A percentile compares a stretch with the other conserved stretches of the same genome.
Evolutionary conservation across 2,888 invertebrate species (phyloP).

Genomic region (Agrotis puta): DNA sequence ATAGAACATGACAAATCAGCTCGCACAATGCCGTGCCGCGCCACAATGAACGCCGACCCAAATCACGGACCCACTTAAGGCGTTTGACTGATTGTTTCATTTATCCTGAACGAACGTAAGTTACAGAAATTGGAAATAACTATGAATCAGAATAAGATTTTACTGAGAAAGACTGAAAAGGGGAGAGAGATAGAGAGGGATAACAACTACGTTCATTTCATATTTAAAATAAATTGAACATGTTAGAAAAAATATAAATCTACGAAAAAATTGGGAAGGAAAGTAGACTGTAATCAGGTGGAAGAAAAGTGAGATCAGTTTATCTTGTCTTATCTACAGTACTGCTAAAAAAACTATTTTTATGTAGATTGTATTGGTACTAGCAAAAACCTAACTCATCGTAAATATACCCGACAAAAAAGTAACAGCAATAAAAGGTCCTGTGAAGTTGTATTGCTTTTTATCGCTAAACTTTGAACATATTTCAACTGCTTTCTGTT

Average conservation of each 20-base stretch:
- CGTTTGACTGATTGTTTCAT: conserved; percentile 65
- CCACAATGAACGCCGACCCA: conserved; percentile 56
- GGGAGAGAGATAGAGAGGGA: background rate
- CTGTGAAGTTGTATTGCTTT: conserved; percentile 59
- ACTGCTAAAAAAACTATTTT: background rate
- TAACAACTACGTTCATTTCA: no score
- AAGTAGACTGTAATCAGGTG: background rate
- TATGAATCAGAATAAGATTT: conserved; percentile 9
- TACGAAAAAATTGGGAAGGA: no score
- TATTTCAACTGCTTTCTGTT: conserved; percentile 56
- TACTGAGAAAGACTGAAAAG: background rate
- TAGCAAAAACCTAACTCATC: background rate
- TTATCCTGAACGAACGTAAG: conserved; percentile 48
- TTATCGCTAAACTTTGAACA: conserved; percentile 64
- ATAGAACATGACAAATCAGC: conserved; percentile 55
- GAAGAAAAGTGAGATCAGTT: background rate
- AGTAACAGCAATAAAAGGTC: conserved; percentile 45
- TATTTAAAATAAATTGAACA: no score
- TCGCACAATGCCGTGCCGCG: conserved; percentile 53
- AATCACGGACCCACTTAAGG: conserved; percentile 61
- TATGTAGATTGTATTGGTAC: background rate
- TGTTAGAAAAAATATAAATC: no score
- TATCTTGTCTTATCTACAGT: background rate
- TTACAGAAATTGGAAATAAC: conserved; percentile 33
- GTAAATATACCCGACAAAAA: conserved; percentile 24